Evolutionary conservation across 2,113 vertebrate genomes (phyloP).

Genomic region (Equus przewalskii): DNA sequence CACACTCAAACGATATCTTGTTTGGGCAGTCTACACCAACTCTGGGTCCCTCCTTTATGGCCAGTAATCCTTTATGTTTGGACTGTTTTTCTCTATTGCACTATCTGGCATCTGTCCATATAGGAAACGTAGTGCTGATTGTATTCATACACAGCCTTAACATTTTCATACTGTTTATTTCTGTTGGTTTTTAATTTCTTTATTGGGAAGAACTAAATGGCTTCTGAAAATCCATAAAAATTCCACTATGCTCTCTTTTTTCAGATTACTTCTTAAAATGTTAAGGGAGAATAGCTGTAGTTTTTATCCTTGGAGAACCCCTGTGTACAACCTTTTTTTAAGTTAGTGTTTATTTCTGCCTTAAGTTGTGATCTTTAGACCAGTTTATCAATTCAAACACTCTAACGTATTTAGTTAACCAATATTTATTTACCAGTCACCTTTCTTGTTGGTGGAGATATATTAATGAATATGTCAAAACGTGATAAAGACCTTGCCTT

Average conservation of each 20-base stretch:
- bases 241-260: background rate
- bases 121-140: background rate
- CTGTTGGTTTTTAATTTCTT: background rate
- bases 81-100: background rate
- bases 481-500: background rate
- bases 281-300: background rate
- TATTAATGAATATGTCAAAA: background rate
- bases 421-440: background rate
- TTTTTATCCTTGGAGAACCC: background rate
- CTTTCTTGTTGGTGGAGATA: background rate
- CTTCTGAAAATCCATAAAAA: background rate
- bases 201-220: background rate
- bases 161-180: background rate
- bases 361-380: background rate
- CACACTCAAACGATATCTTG: background rate
- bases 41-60: background rate
- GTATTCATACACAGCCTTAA: background rate
- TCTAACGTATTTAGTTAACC: background rate
- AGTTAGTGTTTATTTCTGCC: background rate
- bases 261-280: background rate
- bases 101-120: background rate
- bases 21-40: background rate
- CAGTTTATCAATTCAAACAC: background rate
- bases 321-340: background rate
- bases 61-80: background rate